Evolutionary conservation across 2,113 vertebrate genomes (phyloP).

Genomic region (Dicentrarchus labrax): DNA sequence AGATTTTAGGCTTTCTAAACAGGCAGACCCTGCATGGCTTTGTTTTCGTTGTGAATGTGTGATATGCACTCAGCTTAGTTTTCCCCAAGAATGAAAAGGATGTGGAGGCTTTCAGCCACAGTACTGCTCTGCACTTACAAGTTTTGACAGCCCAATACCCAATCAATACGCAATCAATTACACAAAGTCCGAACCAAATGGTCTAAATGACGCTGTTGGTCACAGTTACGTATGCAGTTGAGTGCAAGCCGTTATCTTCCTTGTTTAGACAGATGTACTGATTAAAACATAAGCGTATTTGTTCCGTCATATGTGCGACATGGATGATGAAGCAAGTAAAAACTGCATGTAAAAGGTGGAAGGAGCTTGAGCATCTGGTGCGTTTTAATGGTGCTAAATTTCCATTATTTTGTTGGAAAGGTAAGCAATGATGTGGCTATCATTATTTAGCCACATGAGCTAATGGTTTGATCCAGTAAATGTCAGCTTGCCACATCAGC

Average conservation of each 20-base stretch:
- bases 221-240: neutral
- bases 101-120: neutral
- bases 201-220: neutral
- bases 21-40: neutral
- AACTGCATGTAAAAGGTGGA: neutral
- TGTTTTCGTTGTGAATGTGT: neutral
- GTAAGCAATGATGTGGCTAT: neutral
- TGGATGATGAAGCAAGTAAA: too few relatives aligned
- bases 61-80: neutral
- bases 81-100: neutral
- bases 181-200: neutral
- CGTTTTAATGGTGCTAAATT: neutral
- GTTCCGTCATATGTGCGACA: too few relatives aligned
- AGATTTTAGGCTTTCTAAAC: neutral
- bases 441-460: neutral
- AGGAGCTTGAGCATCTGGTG: neutral
- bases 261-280: neutral
- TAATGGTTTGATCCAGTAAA: neutral
- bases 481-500: neutral
- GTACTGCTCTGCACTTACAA: neutral
- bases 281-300: neutral
- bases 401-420: neutral
- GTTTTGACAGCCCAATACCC: neutral
- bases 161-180: neutral
- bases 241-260: neutral